A percentile compares a stretch with the other conserved stretches of the same genome.
Evolutionary conservation across 2,888 invertebrate genomes (phyloP).

Genomic region (Volucella inanis): DNA sequence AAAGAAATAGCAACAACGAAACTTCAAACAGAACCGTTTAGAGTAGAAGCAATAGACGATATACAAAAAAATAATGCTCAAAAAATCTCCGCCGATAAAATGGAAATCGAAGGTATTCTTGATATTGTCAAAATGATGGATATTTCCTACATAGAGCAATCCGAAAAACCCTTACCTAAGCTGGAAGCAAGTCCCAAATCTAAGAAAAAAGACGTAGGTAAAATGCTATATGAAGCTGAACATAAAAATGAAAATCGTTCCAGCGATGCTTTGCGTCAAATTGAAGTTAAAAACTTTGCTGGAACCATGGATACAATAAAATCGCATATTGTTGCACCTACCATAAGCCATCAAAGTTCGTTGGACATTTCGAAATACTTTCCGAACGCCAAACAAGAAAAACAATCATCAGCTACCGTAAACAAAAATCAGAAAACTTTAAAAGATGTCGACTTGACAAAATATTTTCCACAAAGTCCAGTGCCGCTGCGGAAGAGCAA

Average conservation of each 20-base stretch:
- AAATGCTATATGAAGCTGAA: constrained; percentile 78
- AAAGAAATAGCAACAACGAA: no score
- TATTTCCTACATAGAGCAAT: constrained; percentile 66
- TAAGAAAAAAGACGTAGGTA: constrained; percentile 78
- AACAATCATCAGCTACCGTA: constrained; percentile 76
- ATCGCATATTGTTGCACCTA: constrained; percentile 80
- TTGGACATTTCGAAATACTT: constrained; percentile 82
- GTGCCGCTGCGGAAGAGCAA: constrained; percentile 79
- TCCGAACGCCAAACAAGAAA: constrained; percentile 81
- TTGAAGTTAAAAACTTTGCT: constrained; percentile 81
- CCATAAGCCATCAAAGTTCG: constrained; percentile 79
- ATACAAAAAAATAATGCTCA: constrained; percentile 20
- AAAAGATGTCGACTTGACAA: constrained; percentile 82
- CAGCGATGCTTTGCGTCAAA: constrained; percentile 80
- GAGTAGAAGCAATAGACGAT: not conserved
- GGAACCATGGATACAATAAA: constrained; percentile 82
- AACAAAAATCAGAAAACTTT: constrained; percentile 83
- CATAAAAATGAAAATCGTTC: constrained; percentile 77
- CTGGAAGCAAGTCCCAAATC: constrained; percentile 38
- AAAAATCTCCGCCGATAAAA: constrained; percentile 73
- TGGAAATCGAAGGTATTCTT: constrained; percentile 79
- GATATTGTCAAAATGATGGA: constrained; percentile 79
- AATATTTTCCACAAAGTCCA: constrained; percentile 82
- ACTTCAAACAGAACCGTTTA: no score
- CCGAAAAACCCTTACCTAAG: constrained; percentile 44